Evolutionary conservation across 2,113 vertebrate genomes (phyloP).

Genomic region (Chlamydotis undulata): DNA sequence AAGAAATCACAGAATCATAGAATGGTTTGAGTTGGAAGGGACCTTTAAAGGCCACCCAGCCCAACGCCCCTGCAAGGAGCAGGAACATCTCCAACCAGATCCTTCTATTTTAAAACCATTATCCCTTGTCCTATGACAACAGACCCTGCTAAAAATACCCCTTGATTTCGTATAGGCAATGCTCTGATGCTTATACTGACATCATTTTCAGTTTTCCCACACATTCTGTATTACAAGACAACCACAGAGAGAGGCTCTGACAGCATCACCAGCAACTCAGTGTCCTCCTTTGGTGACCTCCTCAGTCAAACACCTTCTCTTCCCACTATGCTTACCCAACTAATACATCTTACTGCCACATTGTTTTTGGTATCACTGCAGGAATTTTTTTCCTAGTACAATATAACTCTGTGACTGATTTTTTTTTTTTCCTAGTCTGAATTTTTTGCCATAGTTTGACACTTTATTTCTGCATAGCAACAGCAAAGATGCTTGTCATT

Average conservation of each 20-base stretch:
- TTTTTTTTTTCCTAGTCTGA: neutral
- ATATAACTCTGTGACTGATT: neutral
- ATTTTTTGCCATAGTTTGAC: neutral
- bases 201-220: neutral
- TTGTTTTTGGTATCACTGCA: neutral
- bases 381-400: neutral
- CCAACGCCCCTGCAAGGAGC: too few relatives aligned
- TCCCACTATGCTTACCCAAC: neutral
- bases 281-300: neutral
- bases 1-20: neutral
- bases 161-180: neutral
- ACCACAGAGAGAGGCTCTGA: neutral
- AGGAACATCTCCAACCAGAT: too few relatives aligned
- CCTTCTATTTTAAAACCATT: too few relatives aligned
- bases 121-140: too few relatives aligned
- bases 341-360: neutral
- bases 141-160: too few relatives aligned
- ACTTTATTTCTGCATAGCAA: neutral
- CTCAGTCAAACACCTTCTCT: neutral
- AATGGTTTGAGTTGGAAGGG: too few relatives aligned
- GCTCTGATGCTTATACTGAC: too few relatives aligned
- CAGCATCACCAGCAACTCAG: neutral
- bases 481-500: neutral
- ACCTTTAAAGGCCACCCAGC: too few relatives aligned
- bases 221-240: neutral